Evolutionary conservation across 2,113 vertebrate species (phyloP).

Genomic region (Arvicanthis niloticus): DNA sequence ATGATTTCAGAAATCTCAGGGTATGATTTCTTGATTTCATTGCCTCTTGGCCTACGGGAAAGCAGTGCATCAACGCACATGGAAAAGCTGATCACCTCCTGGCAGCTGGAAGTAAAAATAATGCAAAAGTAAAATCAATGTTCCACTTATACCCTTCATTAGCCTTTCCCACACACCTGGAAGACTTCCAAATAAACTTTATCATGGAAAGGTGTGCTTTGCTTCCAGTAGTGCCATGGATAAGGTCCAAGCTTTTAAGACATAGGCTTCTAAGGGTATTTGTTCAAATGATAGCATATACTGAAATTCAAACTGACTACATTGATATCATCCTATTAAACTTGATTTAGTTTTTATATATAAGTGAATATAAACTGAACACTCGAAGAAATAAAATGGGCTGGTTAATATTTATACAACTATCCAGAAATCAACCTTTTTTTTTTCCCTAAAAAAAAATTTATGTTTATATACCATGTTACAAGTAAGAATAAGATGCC

Average conservation of each 20-base stretch:
- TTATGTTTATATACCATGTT: not conserved
- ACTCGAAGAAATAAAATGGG: not conserved
- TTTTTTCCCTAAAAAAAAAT: not conserved
- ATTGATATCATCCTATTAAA: not conserved
- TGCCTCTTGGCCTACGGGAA: not conserved
- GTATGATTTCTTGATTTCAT: not conserved
- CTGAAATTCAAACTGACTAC: not conserved
- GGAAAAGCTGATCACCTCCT: not conserved
- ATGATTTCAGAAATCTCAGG: not conserved
- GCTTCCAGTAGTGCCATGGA: not conserved
- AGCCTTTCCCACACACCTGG: not conserved
- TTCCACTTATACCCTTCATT: not conserved
- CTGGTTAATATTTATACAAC: not conserved
- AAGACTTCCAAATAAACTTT: not conserved
- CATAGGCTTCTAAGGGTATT: not conserved
- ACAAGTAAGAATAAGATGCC: not conserved
- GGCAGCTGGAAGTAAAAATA: not conserved
- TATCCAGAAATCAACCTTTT: not conserved
- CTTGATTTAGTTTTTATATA: not conserved
- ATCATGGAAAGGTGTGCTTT: not conserved
- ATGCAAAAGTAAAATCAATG: fast-evolving
- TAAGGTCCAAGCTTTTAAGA: not conserved
- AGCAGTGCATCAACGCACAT: not conserved
- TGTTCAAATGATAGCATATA: not conserved
- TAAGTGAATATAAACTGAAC: not conserved